These are phyloP conservation scores for Parasteatoda tepidariorum DNA, from an alignment of 1,140 invertebrate species.

Conservation along the genomic window DNA sequence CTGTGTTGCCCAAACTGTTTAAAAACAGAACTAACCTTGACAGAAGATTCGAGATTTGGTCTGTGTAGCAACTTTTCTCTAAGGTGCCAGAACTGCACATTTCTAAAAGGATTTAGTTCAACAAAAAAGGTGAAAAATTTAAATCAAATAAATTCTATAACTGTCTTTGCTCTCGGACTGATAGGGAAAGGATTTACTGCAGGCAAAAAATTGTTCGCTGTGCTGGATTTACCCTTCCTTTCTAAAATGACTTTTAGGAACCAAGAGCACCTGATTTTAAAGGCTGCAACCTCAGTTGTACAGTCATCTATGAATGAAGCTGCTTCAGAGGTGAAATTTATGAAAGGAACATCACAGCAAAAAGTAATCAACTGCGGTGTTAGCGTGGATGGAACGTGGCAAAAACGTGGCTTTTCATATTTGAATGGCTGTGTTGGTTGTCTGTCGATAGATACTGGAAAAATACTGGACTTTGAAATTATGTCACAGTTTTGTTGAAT, in stretches of 20 bases:
- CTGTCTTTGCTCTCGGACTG: not conserved
- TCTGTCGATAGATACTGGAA: not conserved
- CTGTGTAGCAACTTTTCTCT: not conserved
- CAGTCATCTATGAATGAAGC: not conserved
- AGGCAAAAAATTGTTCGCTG: not conserved
- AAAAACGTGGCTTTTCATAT: not conserved
- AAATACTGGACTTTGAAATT: not conserved
- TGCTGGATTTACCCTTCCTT: not conserved
- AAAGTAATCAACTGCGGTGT: no score
- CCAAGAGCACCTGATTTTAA: not conserved
- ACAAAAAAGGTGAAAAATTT: not conserved
- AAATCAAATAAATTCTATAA: not conserved
- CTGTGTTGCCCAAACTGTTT: not conserved
- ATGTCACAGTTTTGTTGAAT: not conserved
- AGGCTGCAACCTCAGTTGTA: not conserved
- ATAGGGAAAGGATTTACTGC: not conserved
- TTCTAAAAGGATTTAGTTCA: not conserved
- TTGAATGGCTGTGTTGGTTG: not conserved
- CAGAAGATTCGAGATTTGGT: not conserved
- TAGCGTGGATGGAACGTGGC: not conserved
- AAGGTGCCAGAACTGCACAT: not conserved
- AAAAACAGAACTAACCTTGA: not conserved
- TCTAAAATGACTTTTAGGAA: not conserved
- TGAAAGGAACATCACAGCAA: no score
- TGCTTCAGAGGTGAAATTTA: not conserved